These are phyloP conservation scores for Stictonetta naevosa DNA, from an alignment of 2,113 vertebrate species.

Conservation along the genomic window DNA sequence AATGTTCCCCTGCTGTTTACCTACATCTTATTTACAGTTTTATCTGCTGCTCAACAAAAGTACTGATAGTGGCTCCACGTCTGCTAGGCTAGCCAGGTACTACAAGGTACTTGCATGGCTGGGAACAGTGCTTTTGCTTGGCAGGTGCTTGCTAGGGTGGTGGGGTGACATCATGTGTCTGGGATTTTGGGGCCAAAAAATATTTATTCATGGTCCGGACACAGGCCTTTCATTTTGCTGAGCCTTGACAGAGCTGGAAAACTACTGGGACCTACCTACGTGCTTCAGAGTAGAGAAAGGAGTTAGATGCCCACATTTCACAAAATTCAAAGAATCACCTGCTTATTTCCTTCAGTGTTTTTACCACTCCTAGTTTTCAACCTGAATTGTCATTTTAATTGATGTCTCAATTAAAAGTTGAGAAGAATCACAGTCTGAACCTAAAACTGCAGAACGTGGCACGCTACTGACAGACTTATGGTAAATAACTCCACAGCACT, in stretches of 20 bases:
- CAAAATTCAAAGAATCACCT: not conserved
- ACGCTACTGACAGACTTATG: not conserved
- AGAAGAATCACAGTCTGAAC: not conserved
- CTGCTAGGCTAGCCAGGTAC: not conserved
- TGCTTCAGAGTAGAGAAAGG: not conserved
- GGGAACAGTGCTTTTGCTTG: not conserved
- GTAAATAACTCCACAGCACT: not conserved
- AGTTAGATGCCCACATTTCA: not conserved
- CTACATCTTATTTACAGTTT: not conserved
- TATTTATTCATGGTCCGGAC: not conserved
- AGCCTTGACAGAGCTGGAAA: not conserved
- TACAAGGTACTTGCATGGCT: accelerated
- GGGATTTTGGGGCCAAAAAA: not conserved
- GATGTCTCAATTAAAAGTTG: not conserved
- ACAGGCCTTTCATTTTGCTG: not conserved
- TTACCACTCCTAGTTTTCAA: not conserved
- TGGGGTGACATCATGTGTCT: accelerated
- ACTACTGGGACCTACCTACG: not conserved
- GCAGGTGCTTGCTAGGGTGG: not conserved
- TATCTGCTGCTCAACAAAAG: not conserved
- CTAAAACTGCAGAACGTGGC: not conserved
- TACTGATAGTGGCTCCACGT: not conserved
- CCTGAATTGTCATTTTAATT: not conserved
- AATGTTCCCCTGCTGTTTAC: not conserved
- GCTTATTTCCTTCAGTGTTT: not conserved